A percentile compares a stretch with the other conserved stretches of the same genome.
Evolutionary conservation across 2,888 invertebrate genomes (phyloP).

Genomic region (Idaea dimidiata): DNA sequence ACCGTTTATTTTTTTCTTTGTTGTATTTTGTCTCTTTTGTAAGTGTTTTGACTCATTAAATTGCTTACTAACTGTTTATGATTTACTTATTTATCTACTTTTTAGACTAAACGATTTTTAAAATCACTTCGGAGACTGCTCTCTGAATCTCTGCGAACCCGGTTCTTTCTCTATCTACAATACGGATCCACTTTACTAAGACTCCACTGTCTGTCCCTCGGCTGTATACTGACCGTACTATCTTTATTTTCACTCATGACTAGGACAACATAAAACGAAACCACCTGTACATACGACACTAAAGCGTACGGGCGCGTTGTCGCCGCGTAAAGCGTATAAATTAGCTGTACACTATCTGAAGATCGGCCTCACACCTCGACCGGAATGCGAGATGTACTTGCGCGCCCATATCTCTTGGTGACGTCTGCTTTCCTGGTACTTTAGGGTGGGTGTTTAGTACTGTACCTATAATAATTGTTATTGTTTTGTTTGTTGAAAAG

Average conservation of each 20-base stretch:
- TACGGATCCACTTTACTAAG: no score
- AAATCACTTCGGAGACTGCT: no score
- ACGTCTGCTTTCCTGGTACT: constrained; percentile 61
- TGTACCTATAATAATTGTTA: constrained; percentile 14
- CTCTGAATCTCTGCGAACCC: no score
- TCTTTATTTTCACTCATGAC: no score
- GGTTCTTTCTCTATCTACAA: no score
- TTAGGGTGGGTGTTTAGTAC: constrained; percentile 16
- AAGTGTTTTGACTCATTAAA: background rate
- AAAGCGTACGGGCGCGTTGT: constrained; percentile 65
- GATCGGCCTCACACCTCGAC: constrained; percentile 80
- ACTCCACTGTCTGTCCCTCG: background rate
- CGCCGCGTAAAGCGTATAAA: constrained; percentile 79
- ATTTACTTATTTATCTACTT: no score
- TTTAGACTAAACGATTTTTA: no score
- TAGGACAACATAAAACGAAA: constrained; percentile 3
- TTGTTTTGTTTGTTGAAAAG: constrained; percentile 20
- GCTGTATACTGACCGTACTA: no score
- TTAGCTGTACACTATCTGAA: constrained; percentile 70
- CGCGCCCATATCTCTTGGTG: constrained; percentile 38
- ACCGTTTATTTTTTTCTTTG: background rate
- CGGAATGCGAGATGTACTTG: constrained; percentile 58
- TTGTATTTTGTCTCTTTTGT: background rate
- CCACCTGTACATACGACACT: constrained; percentile 33
- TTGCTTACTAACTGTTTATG: no score